phyloP scores from a whole-genome alignment of 23 tunicate genomes.

The Corella eumyota region DNA sequence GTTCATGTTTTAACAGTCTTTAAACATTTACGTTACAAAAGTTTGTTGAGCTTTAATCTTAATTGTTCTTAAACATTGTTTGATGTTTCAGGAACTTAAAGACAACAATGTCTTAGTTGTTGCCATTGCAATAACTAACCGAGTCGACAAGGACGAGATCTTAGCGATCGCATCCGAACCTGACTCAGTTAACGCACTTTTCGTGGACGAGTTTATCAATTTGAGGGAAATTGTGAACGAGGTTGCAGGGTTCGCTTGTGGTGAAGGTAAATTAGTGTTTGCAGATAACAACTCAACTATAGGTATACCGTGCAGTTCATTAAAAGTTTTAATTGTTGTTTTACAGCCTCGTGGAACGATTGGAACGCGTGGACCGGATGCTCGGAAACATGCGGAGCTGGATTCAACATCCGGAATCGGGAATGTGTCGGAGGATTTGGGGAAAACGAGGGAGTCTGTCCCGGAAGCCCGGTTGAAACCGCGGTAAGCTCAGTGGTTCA shows the following conservation, averaged over 20 bases:
- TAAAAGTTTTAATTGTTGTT: no score
- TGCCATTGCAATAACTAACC: constrained; percentile 67
- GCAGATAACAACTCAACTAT: no score
- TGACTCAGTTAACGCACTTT: constrained; percentile 45
- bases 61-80: neutral
- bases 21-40: no score
- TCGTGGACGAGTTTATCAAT: constrained; percentile 49
- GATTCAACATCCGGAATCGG: constrained; percentile 23
- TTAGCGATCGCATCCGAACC: constrained; percentile 82
- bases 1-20: no score
- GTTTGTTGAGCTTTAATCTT: no score
- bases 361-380: constrained; percentile 51
- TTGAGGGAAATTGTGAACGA: constrained; percentile 24
- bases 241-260: constrained; percentile 56
- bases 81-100: constrained; percentile 29
- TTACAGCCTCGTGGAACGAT: constrained; percentile 15
- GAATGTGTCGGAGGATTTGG: constrained; percentile 54
- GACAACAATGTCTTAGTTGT: constrained; percentile 31
- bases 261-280: constrained; percentile 33
- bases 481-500: constrained; percentile 16
- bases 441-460: constrained; percentile 13
- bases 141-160: constrained; percentile 31
- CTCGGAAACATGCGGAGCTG: constrained; percentile 46
- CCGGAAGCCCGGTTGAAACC: constrained; percentile 19
- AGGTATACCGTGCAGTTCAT: no score